Evolutionary conservation across 2,888 invertebrate genomes (phyloP).

Genomic region (Dugesia japonica): DNA sequence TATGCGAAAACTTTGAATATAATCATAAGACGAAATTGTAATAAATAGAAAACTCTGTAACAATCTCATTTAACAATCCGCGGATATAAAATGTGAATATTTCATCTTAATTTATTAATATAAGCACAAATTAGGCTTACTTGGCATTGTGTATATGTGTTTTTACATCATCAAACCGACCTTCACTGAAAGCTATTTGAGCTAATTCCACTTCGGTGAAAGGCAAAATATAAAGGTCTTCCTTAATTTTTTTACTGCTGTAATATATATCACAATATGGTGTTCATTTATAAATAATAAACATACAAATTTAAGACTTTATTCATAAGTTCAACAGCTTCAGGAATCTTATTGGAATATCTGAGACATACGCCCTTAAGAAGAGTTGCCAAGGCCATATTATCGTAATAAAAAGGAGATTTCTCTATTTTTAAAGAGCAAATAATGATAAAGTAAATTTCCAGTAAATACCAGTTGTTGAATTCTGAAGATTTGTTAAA

Average conservation of each 20-base stretch:
- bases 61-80: no score
- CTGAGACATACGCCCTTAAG: neutral
- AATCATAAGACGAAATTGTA: no score
- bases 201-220: slow-evolving; percentile 62
- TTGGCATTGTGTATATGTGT: neutral
- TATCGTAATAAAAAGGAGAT: neutral
- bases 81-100: no score
- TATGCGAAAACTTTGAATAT: no score
- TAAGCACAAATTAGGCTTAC: no score
- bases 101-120: no score
- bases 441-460: no score
- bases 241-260: slow-evolving; percentile 55
- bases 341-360: neutral
- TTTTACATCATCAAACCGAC: neutral
- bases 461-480: neutral
- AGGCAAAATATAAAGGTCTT: slow-evolving; percentile 68
- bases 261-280: slow-evolving; percentile 35
- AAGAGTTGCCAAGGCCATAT: slow-evolving; percentile 1
- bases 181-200: neutral
- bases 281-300: neutral
- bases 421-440: neutral
- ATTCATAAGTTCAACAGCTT: neutral
- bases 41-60: no score
- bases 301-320: neutral
- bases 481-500: neutral